Conservation (phyloP, 2,888 invertebrate genomes). For the Willowsia nigromaculata region DNA sequence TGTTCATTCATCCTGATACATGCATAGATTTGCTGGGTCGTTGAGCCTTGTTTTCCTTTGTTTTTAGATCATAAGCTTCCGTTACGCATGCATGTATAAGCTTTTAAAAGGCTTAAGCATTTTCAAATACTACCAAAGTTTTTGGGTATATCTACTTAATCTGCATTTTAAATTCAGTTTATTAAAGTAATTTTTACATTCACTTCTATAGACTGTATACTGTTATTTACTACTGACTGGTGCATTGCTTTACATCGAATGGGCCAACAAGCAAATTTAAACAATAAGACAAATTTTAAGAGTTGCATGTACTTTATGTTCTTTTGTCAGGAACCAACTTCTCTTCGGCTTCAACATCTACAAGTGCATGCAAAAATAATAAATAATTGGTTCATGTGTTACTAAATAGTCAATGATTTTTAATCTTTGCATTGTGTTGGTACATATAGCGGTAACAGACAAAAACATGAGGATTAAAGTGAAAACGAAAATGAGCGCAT, state of each 20-base stretch:
- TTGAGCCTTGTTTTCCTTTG: not conserved
- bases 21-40: not conserved
- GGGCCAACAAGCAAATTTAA: too few relatives aligned
- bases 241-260: not conserved
- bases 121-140: not conserved
- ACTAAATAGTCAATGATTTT: too few relatives aligned
- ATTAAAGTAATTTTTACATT: not conserved
- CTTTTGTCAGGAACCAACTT: too few relatives aligned
- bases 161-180: not conserved
- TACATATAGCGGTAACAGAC: too few relatives aligned
- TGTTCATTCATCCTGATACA: constrained; percentile 10
- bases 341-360: too few relatives aligned
- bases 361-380: too few relatives aligned
- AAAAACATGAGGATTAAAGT: too few relatives aligned
- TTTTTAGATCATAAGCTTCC: not conserved
- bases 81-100: constrained; percentile 1
- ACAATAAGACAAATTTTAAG: too few relatives aligned
- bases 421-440: too few relatives aligned
- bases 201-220: not conserved
- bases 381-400: too few relatives aligned
- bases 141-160: not conserved
- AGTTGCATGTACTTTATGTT: too few relatives aligned
- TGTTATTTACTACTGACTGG: not conserved
- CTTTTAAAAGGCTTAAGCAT: constrained; percentile 3
- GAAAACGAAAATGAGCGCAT: too few relatives aligned